Evolutionary conservation across 2,888 invertebrate species (phyloP).

Genomic region (Tortrix viridana): DNA sequence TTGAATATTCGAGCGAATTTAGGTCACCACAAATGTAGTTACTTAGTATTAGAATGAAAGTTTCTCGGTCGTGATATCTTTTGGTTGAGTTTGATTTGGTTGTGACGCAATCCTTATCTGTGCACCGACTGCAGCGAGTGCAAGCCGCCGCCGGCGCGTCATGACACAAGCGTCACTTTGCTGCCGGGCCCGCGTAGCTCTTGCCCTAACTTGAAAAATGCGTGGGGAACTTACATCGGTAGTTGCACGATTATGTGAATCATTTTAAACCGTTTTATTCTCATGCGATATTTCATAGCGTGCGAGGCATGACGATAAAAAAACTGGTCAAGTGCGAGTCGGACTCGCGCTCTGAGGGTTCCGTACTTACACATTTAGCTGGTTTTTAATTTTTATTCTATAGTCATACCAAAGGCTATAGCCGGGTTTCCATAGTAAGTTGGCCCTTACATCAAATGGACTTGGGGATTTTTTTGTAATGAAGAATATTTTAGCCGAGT

Average conservation of each 20-base stretch:
- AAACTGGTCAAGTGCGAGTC: no score
- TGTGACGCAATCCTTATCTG: constrained; percentile 15
- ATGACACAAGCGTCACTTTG: constrained; percentile 35
- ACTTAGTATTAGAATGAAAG: constrained; percentile 14
- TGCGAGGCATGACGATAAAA: neutral
- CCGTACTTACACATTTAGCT: no score
- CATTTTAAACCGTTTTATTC: neutral
- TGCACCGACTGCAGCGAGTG: constrained; percentile 10
- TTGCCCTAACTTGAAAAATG: constrained; percentile 16
- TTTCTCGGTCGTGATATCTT: neutral
- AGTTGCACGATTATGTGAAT: constrained; percentile 1
- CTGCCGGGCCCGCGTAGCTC: constrained; percentile 36
- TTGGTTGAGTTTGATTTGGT: constrained; percentile 1
- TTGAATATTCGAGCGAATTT: constrained; percentile 27
- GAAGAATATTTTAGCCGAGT: no score
- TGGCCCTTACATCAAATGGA: no score
- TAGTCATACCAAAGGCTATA: no score
- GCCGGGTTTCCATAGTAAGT: no score
- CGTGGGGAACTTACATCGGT: constrained; percentile 3
- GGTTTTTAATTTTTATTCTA: no score
- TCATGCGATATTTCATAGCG: neutral
- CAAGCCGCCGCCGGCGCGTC: constrained; percentile 12
- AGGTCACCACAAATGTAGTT: constrained; percentile 18
- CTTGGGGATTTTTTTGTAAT: no score
- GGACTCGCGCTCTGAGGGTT: no score